Conservation (phyloP, 2,888 invertebrate genomes). For the Maniola hyperantus region DNA sequence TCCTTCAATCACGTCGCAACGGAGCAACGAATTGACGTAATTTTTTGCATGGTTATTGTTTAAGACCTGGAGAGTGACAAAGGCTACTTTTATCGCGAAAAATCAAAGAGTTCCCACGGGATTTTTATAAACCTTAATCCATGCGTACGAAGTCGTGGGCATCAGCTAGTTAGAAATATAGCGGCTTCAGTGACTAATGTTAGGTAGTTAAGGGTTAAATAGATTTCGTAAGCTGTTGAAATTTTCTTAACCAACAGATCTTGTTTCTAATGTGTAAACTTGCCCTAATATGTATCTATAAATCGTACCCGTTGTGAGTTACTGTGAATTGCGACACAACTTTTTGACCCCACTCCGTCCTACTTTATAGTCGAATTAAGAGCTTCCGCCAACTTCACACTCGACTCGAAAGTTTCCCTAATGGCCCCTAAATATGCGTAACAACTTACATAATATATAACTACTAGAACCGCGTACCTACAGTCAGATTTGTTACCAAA, state of each 20-base stretch:
- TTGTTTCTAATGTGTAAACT: background rate
- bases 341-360: slow-evolving; percentile 19
- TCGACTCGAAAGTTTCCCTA: slow-evolving; percentile 23
- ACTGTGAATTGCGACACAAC: slow-evolving; percentile 16
- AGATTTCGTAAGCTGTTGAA: background rate
- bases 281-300: slow-evolving; percentile 2
- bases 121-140: too few species aligned
- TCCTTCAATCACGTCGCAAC: too few species aligned
- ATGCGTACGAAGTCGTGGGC: too few species aligned
- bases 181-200: background rate
- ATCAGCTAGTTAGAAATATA: background rate
- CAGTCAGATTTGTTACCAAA: slow-evolving; percentile 1
- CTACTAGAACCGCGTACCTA: background rate
- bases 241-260: background rate
- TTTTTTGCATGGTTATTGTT: too few species aligned
- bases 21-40: too few species aligned
- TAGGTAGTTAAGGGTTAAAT: background rate
- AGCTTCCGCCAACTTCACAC: slow-evolving; percentile 37
- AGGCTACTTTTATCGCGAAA: too few species aligned
- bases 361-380: slow-evolving; percentile 35
- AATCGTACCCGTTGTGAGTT: slow-evolving; percentile 5
- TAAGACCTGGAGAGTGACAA: too few species aligned
- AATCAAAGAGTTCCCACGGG: too few species aligned
- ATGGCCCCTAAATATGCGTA: slow-evolving; percentile 17
- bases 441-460: background rate